Conservation (phyloP, 2,888 invertebrate species). For the Lordiphosa andalusiaca region DNA sequence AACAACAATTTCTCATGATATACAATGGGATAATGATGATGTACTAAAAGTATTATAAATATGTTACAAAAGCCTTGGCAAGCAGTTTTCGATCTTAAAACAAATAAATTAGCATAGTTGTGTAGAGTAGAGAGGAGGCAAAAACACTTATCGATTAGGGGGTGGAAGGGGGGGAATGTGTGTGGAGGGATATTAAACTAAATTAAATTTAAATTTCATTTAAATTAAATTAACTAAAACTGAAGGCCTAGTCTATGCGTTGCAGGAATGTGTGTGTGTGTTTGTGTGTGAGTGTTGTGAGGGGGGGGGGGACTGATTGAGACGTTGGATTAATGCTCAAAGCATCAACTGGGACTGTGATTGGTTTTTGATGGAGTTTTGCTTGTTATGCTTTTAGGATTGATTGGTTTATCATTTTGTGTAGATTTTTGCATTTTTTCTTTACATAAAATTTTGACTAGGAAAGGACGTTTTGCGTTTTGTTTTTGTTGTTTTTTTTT, state of each 20-base stretch:
- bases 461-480: constrained; percentile 72
- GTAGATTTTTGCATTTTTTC: constrained; percentile 2
- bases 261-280: constrained; percentile 51
- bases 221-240: constrained; percentile 74
- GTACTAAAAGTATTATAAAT: constrained; percentile 42
- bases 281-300: constrained; percentile 22
- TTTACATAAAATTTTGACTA: constrained; percentile 78
- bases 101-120: constrained; percentile 15
- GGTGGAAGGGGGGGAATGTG: constrained; percentile 11
- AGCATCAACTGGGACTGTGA: constrained; percentile 44
- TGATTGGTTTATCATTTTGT: constrained; percentile 9
- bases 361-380: constrained; percentile 19
- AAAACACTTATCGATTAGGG: constrained; percentile 60
- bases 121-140: constrained; percentile 11
- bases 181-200: constrained; percentile 57
- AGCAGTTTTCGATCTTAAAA: constrained; percentile 47
- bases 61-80: constrained; percentile 73
- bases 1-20: constrained; percentile 62
- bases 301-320: neutral
- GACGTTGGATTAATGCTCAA: constrained; percentile 43
- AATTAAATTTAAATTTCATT: constrained; percentile 73
- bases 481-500: constrained; percentile 2
- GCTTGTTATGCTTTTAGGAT: constrained; percentile 10
- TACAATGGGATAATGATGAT: constrained; percentile 25
- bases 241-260: constrained; percentile 54